A percentile compares a stretch with the other conserved stretches of the same genome.
These are phyloP conservation scores for Aleiodes sp. DNA, from an alignment of 1,140 invertebrate genomes.

Conservation along the genomic window DNA sequence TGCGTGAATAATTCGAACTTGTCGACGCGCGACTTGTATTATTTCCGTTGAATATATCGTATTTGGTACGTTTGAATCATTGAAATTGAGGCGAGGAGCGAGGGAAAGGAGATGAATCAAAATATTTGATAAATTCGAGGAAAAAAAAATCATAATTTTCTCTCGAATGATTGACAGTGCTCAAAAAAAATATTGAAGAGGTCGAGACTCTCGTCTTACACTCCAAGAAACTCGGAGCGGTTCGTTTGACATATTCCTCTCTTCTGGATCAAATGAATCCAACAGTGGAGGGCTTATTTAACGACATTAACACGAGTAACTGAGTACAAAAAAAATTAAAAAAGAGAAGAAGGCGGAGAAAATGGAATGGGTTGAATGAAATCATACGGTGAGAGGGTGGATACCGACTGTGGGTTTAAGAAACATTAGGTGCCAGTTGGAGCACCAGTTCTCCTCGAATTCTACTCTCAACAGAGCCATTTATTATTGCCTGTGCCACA, in stretches of 20 bases:
- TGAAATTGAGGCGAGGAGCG: background rate
- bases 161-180: conserved; percentile 3
- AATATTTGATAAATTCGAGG: background rate
- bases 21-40: conserved; percentile 28
- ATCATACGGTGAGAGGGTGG: background rate
- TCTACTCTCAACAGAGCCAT: conserved; percentile 51
- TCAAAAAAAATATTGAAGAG: background rate
- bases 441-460: background rate
- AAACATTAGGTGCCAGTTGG: conserved; percentile 14
- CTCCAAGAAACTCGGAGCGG: background rate
- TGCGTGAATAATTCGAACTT: conserved; percentile 45
- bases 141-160: background rate
- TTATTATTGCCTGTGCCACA: conserved; percentile 58
- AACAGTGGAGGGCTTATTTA: conserved; percentile 1
- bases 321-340: background rate
- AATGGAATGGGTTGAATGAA: conserved; percentile 5
- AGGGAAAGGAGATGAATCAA: background rate
- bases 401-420: background rate
- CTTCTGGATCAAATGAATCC: background rate
- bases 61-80: background rate
- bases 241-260: background rate
- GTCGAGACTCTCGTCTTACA: conserved; percentile 2
- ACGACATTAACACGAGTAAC: conserved; percentile 3
- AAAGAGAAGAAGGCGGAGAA: background rate
- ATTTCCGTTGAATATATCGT: background rate